A percentile compares a stretch with the other conserved stretches of the same genome.
phyloP scores from a whole-genome alignment of 1,140 invertebrate species.

The Metaphire vulgaris region DNA sequence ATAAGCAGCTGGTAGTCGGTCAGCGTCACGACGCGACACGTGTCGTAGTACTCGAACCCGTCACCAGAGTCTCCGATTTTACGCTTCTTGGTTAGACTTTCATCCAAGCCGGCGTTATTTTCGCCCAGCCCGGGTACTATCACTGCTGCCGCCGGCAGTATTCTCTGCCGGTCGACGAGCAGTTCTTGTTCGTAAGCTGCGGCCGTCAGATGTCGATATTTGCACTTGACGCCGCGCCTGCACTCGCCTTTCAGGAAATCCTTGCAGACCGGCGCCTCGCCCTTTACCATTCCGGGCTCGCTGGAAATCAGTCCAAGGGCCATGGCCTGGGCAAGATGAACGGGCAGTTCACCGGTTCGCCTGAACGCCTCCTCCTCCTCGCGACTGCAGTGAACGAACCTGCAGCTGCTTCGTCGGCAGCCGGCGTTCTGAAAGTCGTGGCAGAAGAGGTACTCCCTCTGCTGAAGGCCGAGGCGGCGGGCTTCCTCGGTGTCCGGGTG shows the following conservation, averaged over 20 bases:
- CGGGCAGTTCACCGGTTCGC: constrained; percentile 44
- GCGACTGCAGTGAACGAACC: constrained; percentile 70
- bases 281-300: constrained; percentile 26
- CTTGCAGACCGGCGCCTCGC: constrained; percentile 62
- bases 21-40: constrained; percentile 23
- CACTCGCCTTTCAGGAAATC: constrained; percentile 71
- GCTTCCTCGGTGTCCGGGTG: constrained; percentile 41
- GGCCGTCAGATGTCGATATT: constrained; percentile 55
- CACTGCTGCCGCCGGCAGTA: not conserved
- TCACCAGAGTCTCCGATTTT: constrained; percentile 7
- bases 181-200: not conserved
- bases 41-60: constrained; percentile 3
- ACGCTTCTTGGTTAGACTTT: constrained; percentile 5
- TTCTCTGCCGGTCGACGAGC: not conserved
- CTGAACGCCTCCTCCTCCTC: constrained; percentile 72
- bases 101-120: not conserved
- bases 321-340: constrained; percentile 42
- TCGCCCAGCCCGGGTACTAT: constrained; percentile 3
- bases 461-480: constrained; percentile 35
- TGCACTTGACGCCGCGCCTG: constrained; percentile 56
- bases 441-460: constrained; percentile 63
- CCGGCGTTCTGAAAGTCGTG: constrained; percentile 74
- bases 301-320: not conserved
- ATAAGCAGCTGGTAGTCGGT: constrained; percentile 55
- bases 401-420: constrained; percentile 40